Evolutionary conservation across 2,113 vertebrate species (phyloP), one percentile per base, ranked within the genome.

Genomic region (Apeltes quadracus): DNA sequence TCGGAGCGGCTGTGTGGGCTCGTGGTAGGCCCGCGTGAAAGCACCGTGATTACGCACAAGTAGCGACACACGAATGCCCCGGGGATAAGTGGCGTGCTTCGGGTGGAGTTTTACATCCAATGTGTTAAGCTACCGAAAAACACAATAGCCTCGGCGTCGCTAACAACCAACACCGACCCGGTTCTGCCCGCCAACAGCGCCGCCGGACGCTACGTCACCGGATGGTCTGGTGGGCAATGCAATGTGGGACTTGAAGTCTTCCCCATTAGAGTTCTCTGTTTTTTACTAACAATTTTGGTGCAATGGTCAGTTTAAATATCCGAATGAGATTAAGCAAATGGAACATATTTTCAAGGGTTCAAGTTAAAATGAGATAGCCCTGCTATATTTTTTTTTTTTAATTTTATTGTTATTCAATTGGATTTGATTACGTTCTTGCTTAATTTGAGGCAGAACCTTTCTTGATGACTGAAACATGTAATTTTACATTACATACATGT

Each of bases 151-250:
- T 9, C 57, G 9, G 67, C 81, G 76, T 72, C 58, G 83, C 80
- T 89, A 84, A 81, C 76, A 83, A 81, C 74, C 55, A 85, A 10
- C 54, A 72, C 20, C 57, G 25, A 48, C 13, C 67, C 71, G 70
- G 64, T 79, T 88, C 90, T 88, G 91, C 90, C 92, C 93, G 92
- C 93, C 92, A 94, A 93, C 91, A 89, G 66, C 81, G 77, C 62
- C 64, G 62, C 82, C 75, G 85, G 89, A 90, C 16, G 68, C 84
- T 25, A 82, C 75, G 86, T 84, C 76, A 38, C 2, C 1, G 1
- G 10, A 11, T 15, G 38, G 25, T 2, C 7, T 16, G 1, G 2
- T 12, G 2, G 2, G 27, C 22, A 57, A 58, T 34, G 84, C 46
- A 84, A 77, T 36, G 18, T 89, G 87, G 89, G 84, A 85, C 2